Evolutionary conservation across 2,888 invertebrate genomes (phyloP).

Genomic region (Matsumyia berberina): DNA sequence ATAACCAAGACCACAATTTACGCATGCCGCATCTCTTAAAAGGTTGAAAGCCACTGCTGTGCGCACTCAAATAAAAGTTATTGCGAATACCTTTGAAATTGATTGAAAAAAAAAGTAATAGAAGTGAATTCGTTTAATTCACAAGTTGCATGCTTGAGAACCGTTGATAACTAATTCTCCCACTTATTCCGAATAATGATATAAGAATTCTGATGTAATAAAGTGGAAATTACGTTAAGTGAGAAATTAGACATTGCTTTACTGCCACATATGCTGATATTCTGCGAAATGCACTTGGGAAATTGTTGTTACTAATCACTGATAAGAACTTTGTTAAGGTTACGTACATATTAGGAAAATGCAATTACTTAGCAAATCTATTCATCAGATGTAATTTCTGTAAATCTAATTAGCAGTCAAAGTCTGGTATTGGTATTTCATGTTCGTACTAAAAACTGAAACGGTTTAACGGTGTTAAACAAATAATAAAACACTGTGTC

Average conservation of each 20-base stretch:
- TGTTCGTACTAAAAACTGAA: neutral
- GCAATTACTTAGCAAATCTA: neutral
- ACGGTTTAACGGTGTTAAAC: neutral
- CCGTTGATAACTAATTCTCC: neutral
- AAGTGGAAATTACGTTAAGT: slow-evolving; percentile 4
- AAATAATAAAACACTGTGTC: neutral
- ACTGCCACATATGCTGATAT: neutral
- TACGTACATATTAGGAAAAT: neutral
- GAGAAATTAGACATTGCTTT: neutral
- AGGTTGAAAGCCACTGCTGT: neutral
- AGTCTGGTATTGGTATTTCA: neutral
- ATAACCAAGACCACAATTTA: too few relatives aligned
- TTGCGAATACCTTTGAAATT: neutral
- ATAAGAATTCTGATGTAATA: neutral
- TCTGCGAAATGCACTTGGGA: neutral
- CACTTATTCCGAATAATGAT: neutral
- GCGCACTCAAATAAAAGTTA: neutral
- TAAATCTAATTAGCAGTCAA: neutral
- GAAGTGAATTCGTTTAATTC: neutral
- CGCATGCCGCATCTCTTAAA: neutral
- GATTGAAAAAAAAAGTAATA: neutral
- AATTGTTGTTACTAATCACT: neutral
- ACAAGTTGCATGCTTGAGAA: neutral
- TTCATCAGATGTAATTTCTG: neutral
- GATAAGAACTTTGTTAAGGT: neutral